phyloP scores from a whole-genome alignment of 2,797 vertebrate species.

The Amblyopsis hoosieri region DNA sequence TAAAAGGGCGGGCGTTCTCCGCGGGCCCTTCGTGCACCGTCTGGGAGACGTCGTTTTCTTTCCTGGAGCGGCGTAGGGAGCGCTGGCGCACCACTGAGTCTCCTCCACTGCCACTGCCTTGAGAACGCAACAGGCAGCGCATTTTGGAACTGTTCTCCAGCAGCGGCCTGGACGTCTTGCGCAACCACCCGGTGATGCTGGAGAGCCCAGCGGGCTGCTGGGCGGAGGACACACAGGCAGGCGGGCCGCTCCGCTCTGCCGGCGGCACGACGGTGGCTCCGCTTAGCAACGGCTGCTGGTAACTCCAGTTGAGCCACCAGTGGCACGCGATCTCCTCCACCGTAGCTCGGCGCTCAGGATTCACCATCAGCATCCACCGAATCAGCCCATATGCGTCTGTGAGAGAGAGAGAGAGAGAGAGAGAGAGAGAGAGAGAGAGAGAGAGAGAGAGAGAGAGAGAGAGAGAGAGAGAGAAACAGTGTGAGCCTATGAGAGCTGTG shows the following conservation, averaged over 20 bases:
- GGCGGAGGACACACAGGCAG: slow-evolving; percentile 15
- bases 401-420: slow-evolving; percentile 11
- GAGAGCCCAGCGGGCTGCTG: slow-evolving; percentile 74
- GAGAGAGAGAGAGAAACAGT: too few relatives aligned
- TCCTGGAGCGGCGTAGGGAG: slow-evolving; percentile 91
- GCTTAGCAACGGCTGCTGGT: slow-evolving; percentile 72
- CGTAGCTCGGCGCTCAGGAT: slow-evolving; percentile 92
- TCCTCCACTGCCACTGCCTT: slow-evolving; percentile 67
- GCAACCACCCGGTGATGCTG: slow-evolving; percentile 86
- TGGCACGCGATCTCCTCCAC: slow-evolving; percentile 92
- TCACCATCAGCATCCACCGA: slow-evolving; percentile 98
- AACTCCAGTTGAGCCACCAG: slow-evolving; percentile 99
- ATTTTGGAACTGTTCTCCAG: slow-evolving; percentile 92
- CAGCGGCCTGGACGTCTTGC: slow-evolving; percentile 89
- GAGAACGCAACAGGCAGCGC: slow-evolving; percentile 87
- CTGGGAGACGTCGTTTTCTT: slow-evolving; percentile 90
- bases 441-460: too few relatives aligned
- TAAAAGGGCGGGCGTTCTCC: slow-evolving; percentile 77
- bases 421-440: too few relatives aligned
- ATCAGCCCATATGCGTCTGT: slow-evolving; percentile 96
- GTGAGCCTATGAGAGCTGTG: too few relatives aligned
- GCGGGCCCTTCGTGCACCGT: slow-evolving; percentile 71
- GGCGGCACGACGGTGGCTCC: slow-evolving; percentile 72
- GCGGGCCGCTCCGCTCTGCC: slow-evolving; percentile 31
- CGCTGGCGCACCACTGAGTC: slow-evolving; percentile 84